Conservation (phyloP, 2,888 invertebrate genomes). For the Hermaeophaga mercurialis region DNA sequence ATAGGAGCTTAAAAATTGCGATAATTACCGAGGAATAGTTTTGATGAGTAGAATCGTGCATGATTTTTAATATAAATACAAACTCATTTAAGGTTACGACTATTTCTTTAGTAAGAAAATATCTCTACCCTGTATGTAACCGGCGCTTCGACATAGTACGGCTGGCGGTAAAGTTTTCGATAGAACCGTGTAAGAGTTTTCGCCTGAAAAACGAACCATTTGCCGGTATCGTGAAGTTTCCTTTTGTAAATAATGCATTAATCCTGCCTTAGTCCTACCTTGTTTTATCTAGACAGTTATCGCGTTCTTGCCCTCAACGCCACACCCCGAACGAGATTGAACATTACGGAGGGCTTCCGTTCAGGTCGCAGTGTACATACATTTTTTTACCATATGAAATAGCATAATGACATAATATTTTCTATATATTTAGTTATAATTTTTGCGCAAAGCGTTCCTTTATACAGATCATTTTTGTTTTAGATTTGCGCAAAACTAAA, state of each 20-base stretch:
- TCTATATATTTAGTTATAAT: too few relatives aligned
- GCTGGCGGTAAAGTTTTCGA: slow-evolving; percentile 38
- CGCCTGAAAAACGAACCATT: slow-evolving; percentile 47
- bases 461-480: too few relatives aligned
- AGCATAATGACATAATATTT: too few relatives aligned
- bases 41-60: too few relatives aligned
- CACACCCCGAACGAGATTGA: slow-evolving; percentile 25
- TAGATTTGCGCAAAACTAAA: too few relatives aligned
- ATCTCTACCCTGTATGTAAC: not conserved
- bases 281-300: slow-evolving; percentile 49
- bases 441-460: too few relatives aligned
- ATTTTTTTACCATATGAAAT: not conserved
- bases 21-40: too few relatives aligned
- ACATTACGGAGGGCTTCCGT: slow-evolving; percentile 9
- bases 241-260: slow-evolving; percentile 51
- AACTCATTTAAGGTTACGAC: not conserved
- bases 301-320: slow-evolving; percentile 36
- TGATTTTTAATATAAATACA: too few relatives aligned
- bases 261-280: slow-evolving; percentile 47
- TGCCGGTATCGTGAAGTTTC: slow-evolving; percentile 46
- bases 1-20: too few relatives aligned
- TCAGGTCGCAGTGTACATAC: slow-evolving; percentile 19
- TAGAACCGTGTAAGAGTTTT: slow-evolving; percentile 23
- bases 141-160: slow-evolving; percentile 29
- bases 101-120: too few relatives aligned